These are phyloP conservation scores for Catalaphyllia jardinei DNA, from an alignment of 64 coral and sea anemone genomes.

Conservation along the genomic window DNA sequence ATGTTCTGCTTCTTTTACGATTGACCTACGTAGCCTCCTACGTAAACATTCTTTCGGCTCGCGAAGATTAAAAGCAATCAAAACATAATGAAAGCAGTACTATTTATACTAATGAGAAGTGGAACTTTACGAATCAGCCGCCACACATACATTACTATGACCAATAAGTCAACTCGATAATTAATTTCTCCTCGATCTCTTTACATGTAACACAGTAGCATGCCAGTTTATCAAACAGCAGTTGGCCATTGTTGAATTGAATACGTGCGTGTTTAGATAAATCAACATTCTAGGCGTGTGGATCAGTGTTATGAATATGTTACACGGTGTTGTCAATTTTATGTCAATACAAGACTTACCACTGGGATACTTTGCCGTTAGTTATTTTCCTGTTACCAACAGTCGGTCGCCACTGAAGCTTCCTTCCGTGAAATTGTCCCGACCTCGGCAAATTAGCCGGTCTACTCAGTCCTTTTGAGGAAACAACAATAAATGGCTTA, in stretches of 20 bases:
- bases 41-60: too few relatives aligned
- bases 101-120: too few relatives aligned
- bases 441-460: conserved; percentile 29
- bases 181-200: neutral
- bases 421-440: conserved; percentile 37
- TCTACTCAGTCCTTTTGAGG: conserved; percentile 16
- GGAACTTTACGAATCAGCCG: neutral
- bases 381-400: conserved; percentile 22
- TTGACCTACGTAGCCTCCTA: too few relatives aligned
- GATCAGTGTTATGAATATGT: neutral
- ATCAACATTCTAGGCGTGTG: neutral
- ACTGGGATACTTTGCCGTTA: conserved; percentile 4
- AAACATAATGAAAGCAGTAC: too few relatives aligned
- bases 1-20: too few relatives aligned
- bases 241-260: neutral
- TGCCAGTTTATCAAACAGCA: neutral
- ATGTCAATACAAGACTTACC: neutral
- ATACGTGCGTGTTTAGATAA: neutral
- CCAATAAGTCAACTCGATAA: neutral
- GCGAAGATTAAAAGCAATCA: too few relatives aligned
- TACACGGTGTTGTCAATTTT: neutral
- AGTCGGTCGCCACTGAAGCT: conserved; percentile 29
- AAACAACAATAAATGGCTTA: conserved; percentile 32
- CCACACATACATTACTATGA: neutral
- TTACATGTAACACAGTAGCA: too few relatives aligned